These are phyloP conservation scores for Phalanger gymnotis DNA, from an alignment of 2,797 vertebrate genomes.

Conservation along the genomic window DNA sequence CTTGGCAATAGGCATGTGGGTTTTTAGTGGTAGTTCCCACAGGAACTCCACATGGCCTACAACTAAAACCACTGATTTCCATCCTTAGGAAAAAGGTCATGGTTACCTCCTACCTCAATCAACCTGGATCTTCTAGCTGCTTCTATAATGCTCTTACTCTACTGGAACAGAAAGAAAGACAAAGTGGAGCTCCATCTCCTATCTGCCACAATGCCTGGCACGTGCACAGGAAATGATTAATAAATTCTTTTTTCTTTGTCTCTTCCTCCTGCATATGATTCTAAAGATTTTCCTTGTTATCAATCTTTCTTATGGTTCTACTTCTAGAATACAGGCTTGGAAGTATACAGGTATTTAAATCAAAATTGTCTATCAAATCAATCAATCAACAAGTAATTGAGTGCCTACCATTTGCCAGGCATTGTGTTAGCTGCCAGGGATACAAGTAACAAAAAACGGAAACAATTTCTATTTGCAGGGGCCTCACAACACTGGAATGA, in stretches of 20 bases:
- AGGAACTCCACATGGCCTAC: neutral
- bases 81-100: slow-evolving; percentile 19
- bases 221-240: neutral
- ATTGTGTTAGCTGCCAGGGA: neutral
- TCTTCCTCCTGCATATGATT: neutral
- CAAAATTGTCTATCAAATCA: neutral
- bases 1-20: neutral
- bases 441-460: neutral
- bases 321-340: neutral
- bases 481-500: neutral
- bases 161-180: neutral
- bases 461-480: neutral
- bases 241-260: neutral
- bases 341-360: slow-evolving; percentile 31
- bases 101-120: neutral
- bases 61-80: slow-evolving; percentile 14
- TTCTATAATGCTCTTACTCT: neutral
- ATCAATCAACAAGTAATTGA: neutral
- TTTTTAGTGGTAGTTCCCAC: slow-evolving; percentile 26
- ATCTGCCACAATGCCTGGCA: neutral
- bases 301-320: neutral
- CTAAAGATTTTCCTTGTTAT: neutral
- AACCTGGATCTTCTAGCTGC: neutral
- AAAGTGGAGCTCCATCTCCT: neutral
- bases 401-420: neutral